Evolutionary conservation across 2,888 invertebrate species (phyloP), one percentile per base, ranked within the genome.

Genomic region (Dinocampus coccinellae): DNA sequence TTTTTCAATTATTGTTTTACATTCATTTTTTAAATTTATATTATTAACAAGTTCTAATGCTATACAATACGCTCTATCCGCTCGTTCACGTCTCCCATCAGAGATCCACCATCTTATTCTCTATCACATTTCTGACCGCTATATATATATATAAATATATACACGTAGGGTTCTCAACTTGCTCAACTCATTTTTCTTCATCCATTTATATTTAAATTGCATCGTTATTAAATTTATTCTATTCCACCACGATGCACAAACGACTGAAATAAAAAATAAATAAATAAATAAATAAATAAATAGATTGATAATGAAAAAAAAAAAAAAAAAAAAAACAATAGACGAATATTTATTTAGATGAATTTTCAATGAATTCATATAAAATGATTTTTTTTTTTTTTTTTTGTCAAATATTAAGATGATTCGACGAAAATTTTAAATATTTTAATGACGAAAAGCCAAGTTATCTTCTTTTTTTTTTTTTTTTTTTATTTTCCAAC

Each of bases 401-500:
- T 47, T 47, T 47, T 16, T n/a, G n/a, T n/a, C 7, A 55, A 26
- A 26, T 55, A 47, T 55, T 26, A 55, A 26, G 10, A 55, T 11
- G 55, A n/a, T 26, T 26, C 55, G 3, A 55, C 26, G 55, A 55
- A 34, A 29, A 34, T 34, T 34, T 34, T 16, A 47, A 58, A n/a
- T 33, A 58, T 58, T 58, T 58, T 58, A 58, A 58, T 58, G 58
- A 58, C 29, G 34, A 58, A 58, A 58, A 58, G 58, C 33, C 33
- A 58, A 58, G 33, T 57, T 57, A 26, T 57, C 26, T 10, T 6
- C 3, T 16, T 16, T 3, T 53, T 16, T 53, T 16, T 53, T 16
- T n/a, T 33, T 57, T 57, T 57, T 24, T 11, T 16, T 26, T 9
- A 13, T 16, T 16, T 33, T 9, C n/a, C n/a, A n/a, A 29, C 29